Percentiles rank a stretch among this genome's conserved stretches.
These are phyloP conservation scores for Astropecten irregularis DNA, from an alignment of 53 echinoderm and acorn worm genomes.

Conservation along the genomic window DNA sequence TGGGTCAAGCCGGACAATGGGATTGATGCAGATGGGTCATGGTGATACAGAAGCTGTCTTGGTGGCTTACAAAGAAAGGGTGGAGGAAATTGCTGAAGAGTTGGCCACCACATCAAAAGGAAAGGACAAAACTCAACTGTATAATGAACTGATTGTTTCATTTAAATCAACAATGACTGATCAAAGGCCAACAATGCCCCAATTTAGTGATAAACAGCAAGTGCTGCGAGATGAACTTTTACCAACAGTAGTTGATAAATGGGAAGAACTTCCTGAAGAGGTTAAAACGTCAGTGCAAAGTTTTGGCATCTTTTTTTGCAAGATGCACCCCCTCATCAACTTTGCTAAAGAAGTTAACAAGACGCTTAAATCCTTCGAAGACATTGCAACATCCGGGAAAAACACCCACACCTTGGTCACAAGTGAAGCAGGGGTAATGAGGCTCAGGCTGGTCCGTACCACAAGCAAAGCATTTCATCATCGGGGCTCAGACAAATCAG, in stretches of 20 bases:
- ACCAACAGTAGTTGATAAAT: slow-evolving; percentile 56
- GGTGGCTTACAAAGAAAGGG: slow-evolving; percentile 40
- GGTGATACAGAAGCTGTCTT: slow-evolving; percentile 42
- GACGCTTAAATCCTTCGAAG: slow-evolving; percentile 55
- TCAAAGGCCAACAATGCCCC: slow-evolving; percentile 71
- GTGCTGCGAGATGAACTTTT: slow-evolving; percentile 21
- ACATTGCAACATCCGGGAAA: slow-evolving; percentile 43
- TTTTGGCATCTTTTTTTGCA: slow-evolving; percentile 65
- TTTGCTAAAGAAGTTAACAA: slow-evolving; percentile 68
- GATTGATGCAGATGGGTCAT: slow-evolving; percentile 16
- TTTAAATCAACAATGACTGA: slow-evolving; percentile 68
- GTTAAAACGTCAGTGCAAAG: not conserved
- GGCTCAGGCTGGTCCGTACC: slow-evolving; percentile 47
- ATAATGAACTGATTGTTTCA: slow-evolving; percentile 40
- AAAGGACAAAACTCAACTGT: no score
- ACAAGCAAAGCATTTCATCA: slow-evolving; percentile 65
- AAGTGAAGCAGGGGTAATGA: slow-evolving; percentile 31
- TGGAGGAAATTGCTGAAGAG: slow-evolving; percentile 46
- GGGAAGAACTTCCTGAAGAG: slow-evolving; percentile 40
- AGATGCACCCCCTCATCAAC: slow-evolving; percentile 68
- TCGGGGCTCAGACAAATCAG: slow-evolving; percentile 41
- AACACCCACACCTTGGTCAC: slow-evolving; percentile 38
- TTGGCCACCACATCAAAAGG: not conserved
- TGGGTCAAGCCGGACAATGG: not conserved
- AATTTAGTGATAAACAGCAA: slow-evolving; percentile 42